Evolutionary conservation across 2,113 vertebrate genomes (phyloP), one percentile per base, ranked within the genome.

Genomic region (Cynoglossus semilaevis): DNA sequence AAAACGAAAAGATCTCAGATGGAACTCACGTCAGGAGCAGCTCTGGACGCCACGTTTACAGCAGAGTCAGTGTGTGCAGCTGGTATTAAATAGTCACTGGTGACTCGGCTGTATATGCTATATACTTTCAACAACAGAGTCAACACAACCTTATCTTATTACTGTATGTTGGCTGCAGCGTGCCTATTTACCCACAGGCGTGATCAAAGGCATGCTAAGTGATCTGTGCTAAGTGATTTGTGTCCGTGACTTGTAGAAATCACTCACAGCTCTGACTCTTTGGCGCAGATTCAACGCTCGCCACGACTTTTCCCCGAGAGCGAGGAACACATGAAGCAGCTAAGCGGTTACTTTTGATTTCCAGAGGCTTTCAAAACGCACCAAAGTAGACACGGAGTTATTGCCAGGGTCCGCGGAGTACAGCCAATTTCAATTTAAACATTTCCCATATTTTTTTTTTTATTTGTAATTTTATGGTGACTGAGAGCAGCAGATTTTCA

Each of bases 1-100:
- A 78, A 80, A 29, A 29, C 3, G 60, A 78, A 80, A 71, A 59
- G 56, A 74, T 74, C 69, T 67, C 62, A 72, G 60, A 72, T 36
- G 56, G 59, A 77, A 55, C 14, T 45, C 17, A 50, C 53, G 74
- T 63, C 58, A 48, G 55, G 19, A 50, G 67, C 37, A 38, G 8
- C 37, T 38, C 11, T 63, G 51, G 42, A 47, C 52, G 13, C 70
- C 66, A 43, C 59, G 77, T 76, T 72, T 70, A 66, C 52, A 22
- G 62, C 71, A 62, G 58, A 69, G 58, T 48, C 38, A 3, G 44
- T 52, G 56, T 29, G 56, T 62, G 12, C 29, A 49, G 59, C 57
- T 48, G 16, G 62, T 47, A 68, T 74, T 41, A 49, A 58, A 55
- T 48, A 57, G 58, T 64, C 56, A 34, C 63, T 50, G 13, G 19